Base-by-base conservation (phyloP, 2,888 invertebrate genomes). In the Ferrisia virgata region DNA sequence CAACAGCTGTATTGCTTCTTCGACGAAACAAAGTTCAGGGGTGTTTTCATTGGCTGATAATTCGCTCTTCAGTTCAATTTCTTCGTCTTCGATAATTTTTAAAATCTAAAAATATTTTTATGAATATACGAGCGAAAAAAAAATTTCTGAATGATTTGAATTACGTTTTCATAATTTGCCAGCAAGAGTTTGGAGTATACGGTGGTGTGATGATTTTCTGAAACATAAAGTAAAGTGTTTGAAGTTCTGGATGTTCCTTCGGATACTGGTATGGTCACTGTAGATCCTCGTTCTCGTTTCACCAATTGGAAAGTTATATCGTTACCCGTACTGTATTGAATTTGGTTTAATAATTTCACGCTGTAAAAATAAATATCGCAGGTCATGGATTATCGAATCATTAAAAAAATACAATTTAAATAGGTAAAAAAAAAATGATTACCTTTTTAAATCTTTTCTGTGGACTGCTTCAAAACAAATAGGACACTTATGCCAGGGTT, bases 401-500 rank as follows among this genome's bases (percentile, higher is more conserved):
- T 4, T 72, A 2, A 15, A 28, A 6, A 76, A 18, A 8, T 15
- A 0, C n/a, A 2, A 28, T 79, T 25, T 25, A 0, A 3, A 36
- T 22, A 11, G 4, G 18, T 1, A 25, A 3, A 4, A 8, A 13
- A 43, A 47, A 25, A n/a, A 1, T 72, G 15, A 36, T 22, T 85
- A 94, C 92, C 96, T 93, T 91, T 95, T 97, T 86, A 98, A 91
- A 88, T 97, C 96, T 47, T 92, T 90, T 85, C 93, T 93, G 86
- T 94, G 92, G 81, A 98, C 90, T 0, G 93, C 91, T 87, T 96
- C 95, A 87, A 93, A 94, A 89, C 98, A 99, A 86, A 99, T 97
- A 0, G 98, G 98, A 89, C 98, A 98, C 87, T 94, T 94, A 40
- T 93, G 91, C 90, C 94, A 94, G 31, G 92, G 90, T 88, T 94